Conservation (phyloP, 1,140 invertebrate genomes). For the Homalodisca vitripennis region DNA sequence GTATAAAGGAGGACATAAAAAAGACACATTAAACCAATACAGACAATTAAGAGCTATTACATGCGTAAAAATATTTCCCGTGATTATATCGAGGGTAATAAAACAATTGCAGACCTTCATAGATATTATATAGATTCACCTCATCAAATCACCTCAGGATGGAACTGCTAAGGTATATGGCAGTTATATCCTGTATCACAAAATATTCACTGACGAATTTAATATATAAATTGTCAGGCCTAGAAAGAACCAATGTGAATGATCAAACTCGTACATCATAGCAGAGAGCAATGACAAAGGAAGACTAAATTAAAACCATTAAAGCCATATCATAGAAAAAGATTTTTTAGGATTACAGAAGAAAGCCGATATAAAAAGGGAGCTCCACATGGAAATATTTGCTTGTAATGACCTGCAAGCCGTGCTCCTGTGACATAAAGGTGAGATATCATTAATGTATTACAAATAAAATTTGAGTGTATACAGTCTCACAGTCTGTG, state of each 20-base stretch:
- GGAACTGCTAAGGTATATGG: constrained; percentile 37
- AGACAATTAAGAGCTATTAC: constrained; percentile 46
- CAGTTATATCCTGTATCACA: too few species aligned
- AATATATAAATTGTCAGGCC: constrained; percentile 41
- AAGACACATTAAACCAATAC: constrained; percentile 45
- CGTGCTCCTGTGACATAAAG: too few species aligned
- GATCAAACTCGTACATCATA: too few species aligned
- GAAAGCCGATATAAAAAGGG: constrained; percentile 12
- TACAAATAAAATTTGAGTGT: constrained; percentile 43
- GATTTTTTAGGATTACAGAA: not conserved
- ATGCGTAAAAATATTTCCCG: constrained; percentile 41
- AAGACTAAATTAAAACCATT: not conserved
- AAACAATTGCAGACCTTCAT: constrained; percentile 44
- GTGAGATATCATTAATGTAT: too few species aligned
- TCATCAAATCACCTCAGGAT: constrained; percentile 31
- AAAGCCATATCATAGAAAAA: constrained; percentile 24
- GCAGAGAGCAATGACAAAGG: constrained; percentile 1
- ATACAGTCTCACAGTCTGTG: constrained; percentile 52
- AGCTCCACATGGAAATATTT: not conserved
- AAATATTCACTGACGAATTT: constrained; percentile 45
- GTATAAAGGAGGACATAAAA: constrained; percentile 42
- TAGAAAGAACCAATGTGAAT: constrained; percentile 37
- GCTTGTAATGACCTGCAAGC: constrained; percentile 30
- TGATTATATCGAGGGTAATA: constrained; percentile 45
- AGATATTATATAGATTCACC: constrained; percentile 42